phyloP scores from a whole-genome alignment of 2,888 invertebrate genomes.

The Heliconius erato region DNA sequence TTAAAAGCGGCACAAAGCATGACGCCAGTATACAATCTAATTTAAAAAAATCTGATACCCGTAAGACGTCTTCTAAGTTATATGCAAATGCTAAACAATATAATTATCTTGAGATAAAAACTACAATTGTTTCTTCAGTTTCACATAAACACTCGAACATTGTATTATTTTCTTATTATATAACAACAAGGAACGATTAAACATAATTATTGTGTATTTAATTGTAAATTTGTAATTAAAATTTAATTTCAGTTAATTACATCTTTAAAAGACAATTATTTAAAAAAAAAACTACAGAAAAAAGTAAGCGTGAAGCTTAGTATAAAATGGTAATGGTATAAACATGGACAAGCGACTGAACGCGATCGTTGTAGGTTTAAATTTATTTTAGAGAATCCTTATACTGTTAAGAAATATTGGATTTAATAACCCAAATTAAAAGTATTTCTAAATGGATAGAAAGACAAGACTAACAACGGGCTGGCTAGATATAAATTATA shows the following conservation, averaged over 20 bases:
- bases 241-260: background rate
- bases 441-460: too few species aligned
- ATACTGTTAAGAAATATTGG: background rate
- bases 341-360: background rate
- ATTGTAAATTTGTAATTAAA: slow-evolving; percentile 9
- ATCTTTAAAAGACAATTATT: slow-evolving; percentile 12
- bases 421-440: too few species aligned
- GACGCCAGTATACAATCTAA: too few species aligned
- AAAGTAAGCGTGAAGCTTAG: background rate
- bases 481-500: background rate
- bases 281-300: slow-evolving; percentile 18
- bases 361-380: too few species aligned
- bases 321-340: background rate
- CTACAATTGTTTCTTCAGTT: background rate
- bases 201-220: slow-evolving; percentile 17
- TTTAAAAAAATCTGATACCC: background rate
- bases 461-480: too few species aligned
- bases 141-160: slow-evolving; percentile 1
- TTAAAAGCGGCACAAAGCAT: too few species aligned
- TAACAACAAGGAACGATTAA: background rate
- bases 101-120: slow-evolving; percentile 3
- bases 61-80: background rate
- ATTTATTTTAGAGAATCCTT: background rate
- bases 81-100: slow-evolving; percentile 5
- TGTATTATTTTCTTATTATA: slow-evolving; percentile 9